phyloP scores from a whole-genome alignment of 2,797 vertebrate genomes.

The Tadarida brasiliensis region DNA sequence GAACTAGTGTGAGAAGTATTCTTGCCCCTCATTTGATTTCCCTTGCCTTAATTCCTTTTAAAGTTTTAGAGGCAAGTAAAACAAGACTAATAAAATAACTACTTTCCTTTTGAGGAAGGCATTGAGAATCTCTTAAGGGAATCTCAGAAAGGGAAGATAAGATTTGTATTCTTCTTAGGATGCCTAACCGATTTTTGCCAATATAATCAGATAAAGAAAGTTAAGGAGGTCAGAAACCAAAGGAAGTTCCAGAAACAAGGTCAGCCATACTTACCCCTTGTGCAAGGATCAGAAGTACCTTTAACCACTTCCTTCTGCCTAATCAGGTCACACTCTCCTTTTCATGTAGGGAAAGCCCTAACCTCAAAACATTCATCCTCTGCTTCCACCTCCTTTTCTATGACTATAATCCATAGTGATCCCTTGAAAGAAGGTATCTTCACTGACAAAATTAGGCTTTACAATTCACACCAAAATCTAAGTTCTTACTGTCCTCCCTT shows the following conservation, averaged over 20 bases:
- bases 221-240: slow-evolving; percentile 25
- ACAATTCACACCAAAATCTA: background rate
- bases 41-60: background rate
- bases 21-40: background rate
- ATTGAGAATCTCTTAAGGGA: slow-evolving; percentile 39
- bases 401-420: background rate
- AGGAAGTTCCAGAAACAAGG: slow-evolving; percentile 47
- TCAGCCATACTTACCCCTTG: background rate
- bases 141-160: background rate
- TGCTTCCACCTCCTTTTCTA: background rate
- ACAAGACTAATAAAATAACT: background rate
- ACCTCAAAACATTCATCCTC: background rate
- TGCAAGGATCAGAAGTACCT: background rate
- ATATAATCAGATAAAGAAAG: slow-evolving; percentile 19
- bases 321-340: background rate
- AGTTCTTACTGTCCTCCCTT: background rate
- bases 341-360: background rate
- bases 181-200: background rate
- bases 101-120: background rate
- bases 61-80: slow-evolving; percentile 11
- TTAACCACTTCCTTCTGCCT: slow-evolving; percentile 45
- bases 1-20: background rate
- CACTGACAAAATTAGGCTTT: slow-evolving; percentile 37
- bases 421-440: background rate
- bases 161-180: background rate